Evolutionary conservation across 2,113 vertebrate genomes (phyloP), one percentile per base, ranked within the genome.

Genomic region (Anolis carolinensis): DNA sequence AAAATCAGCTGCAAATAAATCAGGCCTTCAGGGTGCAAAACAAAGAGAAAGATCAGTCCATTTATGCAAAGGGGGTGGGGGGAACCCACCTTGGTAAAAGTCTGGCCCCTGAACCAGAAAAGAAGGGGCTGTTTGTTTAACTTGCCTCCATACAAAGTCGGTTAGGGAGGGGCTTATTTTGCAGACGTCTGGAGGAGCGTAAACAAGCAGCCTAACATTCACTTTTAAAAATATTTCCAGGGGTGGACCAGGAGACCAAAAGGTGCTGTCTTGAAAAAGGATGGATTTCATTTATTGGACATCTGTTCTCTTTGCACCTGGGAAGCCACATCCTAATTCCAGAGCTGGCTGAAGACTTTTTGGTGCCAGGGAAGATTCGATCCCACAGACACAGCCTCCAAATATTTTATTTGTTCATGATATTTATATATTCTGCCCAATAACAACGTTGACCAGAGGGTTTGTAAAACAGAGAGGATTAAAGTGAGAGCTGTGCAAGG

Each of bases 81-180:
- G 8, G 34, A 72, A 5, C 71, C 71, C 30, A 36, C 70, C 34
- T 89, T 77, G 81, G 91, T 85, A 83, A 83, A 85, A 87, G 85
- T 74, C 79, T 84, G 88, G 90, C 55, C 85, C 90, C 83, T 92
- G 88, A 92, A 93, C 88, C 92, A 90, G 87, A 89, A 92, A 86
- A 93, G 92, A 94, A 93, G 92, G 88, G 89, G 92, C 91, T 88
- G 85, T 86, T 90, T 94, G 90, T 91, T 93, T 88, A 90, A 88
- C 74, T 89, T 91, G 89, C 91, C 86, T 90, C 85, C 62, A 65
- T 90, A 91, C 83, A 94, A 93, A 92, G 23, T 93, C 83, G 90
- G 85, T 78, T 87, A 36, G 88, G 73, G 90, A 90, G 88, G 90
- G 63, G 84, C 88, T 86, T 89, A 86, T 93, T 92, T 94, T 93